Evolutionary conservation across 2,888 invertebrate species (phyloP), one percentile per base, ranked within the genome.

Genomic region (Noctuana brunneofusca): DNA sequence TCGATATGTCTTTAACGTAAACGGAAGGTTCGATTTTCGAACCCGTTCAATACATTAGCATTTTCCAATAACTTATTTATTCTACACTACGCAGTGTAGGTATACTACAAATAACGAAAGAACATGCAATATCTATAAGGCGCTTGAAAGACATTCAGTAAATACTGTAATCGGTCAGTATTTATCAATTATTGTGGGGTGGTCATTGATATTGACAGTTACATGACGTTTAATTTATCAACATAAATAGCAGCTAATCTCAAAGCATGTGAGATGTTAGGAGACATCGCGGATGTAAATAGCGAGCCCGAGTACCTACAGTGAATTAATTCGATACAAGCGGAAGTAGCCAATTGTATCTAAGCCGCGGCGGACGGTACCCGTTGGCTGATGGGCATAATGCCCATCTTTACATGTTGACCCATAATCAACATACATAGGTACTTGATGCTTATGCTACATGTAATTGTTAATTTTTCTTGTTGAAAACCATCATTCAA

Each of bases 341-440:
- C 87, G 87, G 88, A 88, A 84, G 79, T 78, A 74, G 71, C 83
- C 88, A 88, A 88, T 88, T 87, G 86, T 80, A 77, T 75, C 73
- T 75, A 80, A 83, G 79, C 76, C 77, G 72, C 68, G 69, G 69
- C 66, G 69, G 66, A 14, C n/a, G 12, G 27, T 24, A 8, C 43
- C 16, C 48, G 67, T 68, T 65, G 50, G 57, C 65, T 65, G 66
- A 52, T 63, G 64, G 60, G 64, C 63, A 72, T 70, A 73, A 71
- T 71, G 68, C 65, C 71, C 73, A 70, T 74, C 72, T 73, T 76
- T 75, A 72, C 74, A 72, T 73, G 73, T 72, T 71, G 71, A 71
- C 71, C 71, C 71, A 67, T 67, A 72, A 72, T 69, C 68, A 64
- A 30, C 30, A 6, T 30, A 48, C 59, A 9, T 30, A 30, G 6